Evolutionary conservation across 2,888 invertebrate genomes (phyloP), one percentile per base, ranked within the genome.

Genomic region (Pseudococcus longispinus): DNA sequence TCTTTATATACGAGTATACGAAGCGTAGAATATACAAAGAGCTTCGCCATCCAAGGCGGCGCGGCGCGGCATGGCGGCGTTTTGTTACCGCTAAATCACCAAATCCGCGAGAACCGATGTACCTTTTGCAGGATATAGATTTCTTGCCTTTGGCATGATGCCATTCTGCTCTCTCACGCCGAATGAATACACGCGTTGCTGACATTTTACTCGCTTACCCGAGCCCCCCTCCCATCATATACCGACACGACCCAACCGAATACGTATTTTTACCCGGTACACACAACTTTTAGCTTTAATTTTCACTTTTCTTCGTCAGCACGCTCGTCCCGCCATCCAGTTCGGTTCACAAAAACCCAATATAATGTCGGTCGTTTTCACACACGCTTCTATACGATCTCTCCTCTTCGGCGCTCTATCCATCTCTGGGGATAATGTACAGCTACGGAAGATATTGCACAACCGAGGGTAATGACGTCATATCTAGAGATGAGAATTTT

Each of bases 91-190:
- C 77, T 74, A 85, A 77, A 85, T 85, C 85, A 77, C 51, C 74
- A 44, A 85, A 85, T 85, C 77, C 85, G 85, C 77, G 74, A 85
- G 77, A 85, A 74, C 77, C 85, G 15, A 77, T 85, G 74, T 85
- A 85, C 85, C 85, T 85, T 85, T 65, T 85, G 44, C 77, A 77
- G 77, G 85, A 77, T 85, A 74, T 85, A 85, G 85, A 85, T 74
- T 74, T 85, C 77, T 85, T 51, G 42, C 42, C 46, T 74, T 85
- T 85, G 85, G 85, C 85, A 74, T 26, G 15, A 65, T 85, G 85
- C 85, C 85, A 85, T 70, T 23, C 77, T 13, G 18, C 74, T 46
- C 74, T 85, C 77, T 85, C 60, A 85, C 44, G 74, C 85, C 44
- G 70, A 32, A 83, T 70, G 70, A 70, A 70, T 70, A 26, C 18